phyloP scores from a whole-genome alignment of 2,797 vertebrate species.

The Poliocrania exsul region DNA sequence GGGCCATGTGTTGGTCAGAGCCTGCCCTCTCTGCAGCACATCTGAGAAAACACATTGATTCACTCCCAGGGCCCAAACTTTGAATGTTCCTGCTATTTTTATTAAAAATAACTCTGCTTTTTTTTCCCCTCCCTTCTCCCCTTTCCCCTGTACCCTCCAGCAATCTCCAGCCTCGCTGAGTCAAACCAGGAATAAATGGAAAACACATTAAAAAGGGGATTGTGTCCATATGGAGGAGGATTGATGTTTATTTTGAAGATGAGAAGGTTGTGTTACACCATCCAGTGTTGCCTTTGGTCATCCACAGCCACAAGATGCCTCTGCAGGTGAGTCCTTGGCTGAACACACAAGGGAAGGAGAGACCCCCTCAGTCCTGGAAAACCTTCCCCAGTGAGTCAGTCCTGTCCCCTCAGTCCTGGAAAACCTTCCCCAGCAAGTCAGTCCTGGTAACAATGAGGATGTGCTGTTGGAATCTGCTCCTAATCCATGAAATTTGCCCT shows the following conservation, averaged over 20 bases:
- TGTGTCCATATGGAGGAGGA: background rate
- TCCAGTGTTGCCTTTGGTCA: background rate
- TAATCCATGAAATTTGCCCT: background rate
- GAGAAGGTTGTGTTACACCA: fast-evolving
- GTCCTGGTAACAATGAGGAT: background rate
- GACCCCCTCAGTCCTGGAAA: background rate
- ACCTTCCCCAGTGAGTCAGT: background rate
- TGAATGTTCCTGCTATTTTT: background rate
- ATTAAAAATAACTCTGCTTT: background rate
- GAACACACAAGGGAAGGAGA: background rate
- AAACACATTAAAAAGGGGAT: background rate
- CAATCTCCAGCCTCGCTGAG: background rate
- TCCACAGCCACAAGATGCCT: too few relatives aligned
- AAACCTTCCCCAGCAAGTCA: background rate
- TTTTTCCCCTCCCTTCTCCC: background rate
- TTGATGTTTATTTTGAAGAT: background rate
- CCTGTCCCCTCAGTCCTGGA: background rate
- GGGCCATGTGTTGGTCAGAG: background rate
- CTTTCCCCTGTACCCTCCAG: background rate
- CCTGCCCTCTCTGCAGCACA: background rate
- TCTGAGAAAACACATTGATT: background rate
- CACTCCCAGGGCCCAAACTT: background rate
- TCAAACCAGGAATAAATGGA: background rate
- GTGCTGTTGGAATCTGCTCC: background rate
- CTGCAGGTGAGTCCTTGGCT: background rate